Percentiles rank a stretch among this genome's conserved stretches.
Conservation (phyloP, 2,797 vertebrate genomes). For the Trichosurus vulpecula region DNA sequence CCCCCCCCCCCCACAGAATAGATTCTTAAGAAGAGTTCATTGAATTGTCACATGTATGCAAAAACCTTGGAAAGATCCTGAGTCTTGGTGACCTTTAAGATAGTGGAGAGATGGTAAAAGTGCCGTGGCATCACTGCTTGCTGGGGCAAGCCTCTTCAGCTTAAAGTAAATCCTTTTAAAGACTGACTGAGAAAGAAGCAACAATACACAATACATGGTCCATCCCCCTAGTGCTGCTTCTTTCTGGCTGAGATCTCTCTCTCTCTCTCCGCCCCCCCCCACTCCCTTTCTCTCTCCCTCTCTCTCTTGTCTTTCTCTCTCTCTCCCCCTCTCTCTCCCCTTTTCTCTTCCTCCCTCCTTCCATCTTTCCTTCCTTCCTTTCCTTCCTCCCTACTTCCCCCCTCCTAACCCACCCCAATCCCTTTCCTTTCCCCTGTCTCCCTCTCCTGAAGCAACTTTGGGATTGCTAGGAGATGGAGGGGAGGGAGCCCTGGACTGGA, state of each 20-base stretch:
- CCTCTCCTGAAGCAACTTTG: background rate
- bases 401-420: background rate
- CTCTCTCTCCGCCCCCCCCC: no score
- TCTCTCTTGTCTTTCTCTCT: no score
- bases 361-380: background rate
- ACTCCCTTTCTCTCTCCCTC: rapidly evolving
- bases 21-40: background rate
- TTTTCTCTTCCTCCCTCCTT: rapidly evolving
- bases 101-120: background rate
- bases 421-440: background rate
- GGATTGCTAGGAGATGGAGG: background rate
- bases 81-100: conserved; percentile 13
- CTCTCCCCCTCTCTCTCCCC: rapidly evolving
- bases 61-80: background rate
- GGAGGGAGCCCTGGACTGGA: background rate
- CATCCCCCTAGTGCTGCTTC: background rate
- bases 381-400: background rate
- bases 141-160: background rate
- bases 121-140: background rate
- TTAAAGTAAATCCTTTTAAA: background rate
- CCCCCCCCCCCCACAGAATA: no score
- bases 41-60: background rate
- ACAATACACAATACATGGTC: background rate
- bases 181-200: background rate
- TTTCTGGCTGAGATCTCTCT: background rate